phyloP scores from a whole-genome alignment of 2,113 vertebrate species.

The Pristiophorus japonicus region DNA sequence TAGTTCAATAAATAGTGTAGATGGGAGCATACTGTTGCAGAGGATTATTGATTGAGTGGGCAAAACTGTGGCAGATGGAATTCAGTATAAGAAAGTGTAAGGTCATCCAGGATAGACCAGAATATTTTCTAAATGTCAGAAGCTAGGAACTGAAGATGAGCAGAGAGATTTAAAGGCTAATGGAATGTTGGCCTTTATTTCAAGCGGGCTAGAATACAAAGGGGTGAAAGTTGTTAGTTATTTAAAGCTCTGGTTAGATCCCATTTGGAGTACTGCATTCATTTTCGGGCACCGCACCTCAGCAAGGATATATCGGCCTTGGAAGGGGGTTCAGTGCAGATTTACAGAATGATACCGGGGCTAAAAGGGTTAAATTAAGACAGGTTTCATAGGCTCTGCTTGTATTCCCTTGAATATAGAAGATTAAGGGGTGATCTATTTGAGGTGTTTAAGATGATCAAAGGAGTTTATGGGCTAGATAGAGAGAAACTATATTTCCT shows the following conservation, averaged over 20 bases:
- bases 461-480: background rate
- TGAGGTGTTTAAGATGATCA: background rate
- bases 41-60: no score
- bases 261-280: background rate
- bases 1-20: no score
- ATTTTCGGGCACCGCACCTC: background rate
- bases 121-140: no score
- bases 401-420: background rate
- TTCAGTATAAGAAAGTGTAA: no score
- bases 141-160: no score
- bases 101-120: no score
- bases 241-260: background rate
- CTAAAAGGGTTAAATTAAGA: background rate
- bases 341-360: background rate
- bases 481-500: background rate
- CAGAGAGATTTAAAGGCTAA: no score
- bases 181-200: background rate
- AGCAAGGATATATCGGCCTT: background rate
- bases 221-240: background rate
- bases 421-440: background rate
- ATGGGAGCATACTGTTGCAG: no score
- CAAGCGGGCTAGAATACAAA: background rate
- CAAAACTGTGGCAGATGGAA: no score
- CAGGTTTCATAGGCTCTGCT: background rate
- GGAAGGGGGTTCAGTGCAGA: background rate